Evolutionary conservation across 1,140 invertebrate species (phyloP), one percentile per base, ranked within the genome.

Genomic region (Samia ricini): DNA sequence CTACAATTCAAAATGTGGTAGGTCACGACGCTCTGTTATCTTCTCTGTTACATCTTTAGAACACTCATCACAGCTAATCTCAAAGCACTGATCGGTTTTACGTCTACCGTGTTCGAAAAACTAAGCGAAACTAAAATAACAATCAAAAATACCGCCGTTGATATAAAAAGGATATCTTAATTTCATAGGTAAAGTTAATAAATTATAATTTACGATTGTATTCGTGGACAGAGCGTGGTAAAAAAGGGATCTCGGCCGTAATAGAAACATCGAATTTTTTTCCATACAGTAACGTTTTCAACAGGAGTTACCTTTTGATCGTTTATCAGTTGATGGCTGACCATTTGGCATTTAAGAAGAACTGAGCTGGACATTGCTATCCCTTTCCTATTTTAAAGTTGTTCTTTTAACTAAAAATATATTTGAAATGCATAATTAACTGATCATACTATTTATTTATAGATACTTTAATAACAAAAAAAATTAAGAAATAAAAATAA

Each of bases 161-260:
- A 80, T 77, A 74, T 64, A 64, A 60, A 72, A 71, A 68, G 67
- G 84, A 90, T 90, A 88, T 87, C 88, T 90, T 86, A 87, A 90
- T 90, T 89, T 79, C 65, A 69, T 71, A 77, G 69, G 78, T 76
- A 68, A 64, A 73, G 74, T 72, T 76, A 77, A 77, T 86, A 88
- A 88, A 88, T 88, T 88, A 90, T 88, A 90, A 88, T 88, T 88
- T 88, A 89, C 83, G 81, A 81, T 83, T 79, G 76, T 77, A 73
- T 79, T 83, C 69, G 71, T 81, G 76, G 75, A 64, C 79, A 69
- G 73, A 66, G 71, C 64, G 65, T 61, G 60, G 66, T 77, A 78
- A 88, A 88, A 90, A 89, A 85, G 72, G 64, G 71, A 72, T 56
- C 72, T 72, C 33, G 5, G 33, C 79, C 81, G 78, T 89, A 88